Base-by-base conservation (phyloP, 1,140 invertebrate species). In the Drosophila tristis region DNA sequence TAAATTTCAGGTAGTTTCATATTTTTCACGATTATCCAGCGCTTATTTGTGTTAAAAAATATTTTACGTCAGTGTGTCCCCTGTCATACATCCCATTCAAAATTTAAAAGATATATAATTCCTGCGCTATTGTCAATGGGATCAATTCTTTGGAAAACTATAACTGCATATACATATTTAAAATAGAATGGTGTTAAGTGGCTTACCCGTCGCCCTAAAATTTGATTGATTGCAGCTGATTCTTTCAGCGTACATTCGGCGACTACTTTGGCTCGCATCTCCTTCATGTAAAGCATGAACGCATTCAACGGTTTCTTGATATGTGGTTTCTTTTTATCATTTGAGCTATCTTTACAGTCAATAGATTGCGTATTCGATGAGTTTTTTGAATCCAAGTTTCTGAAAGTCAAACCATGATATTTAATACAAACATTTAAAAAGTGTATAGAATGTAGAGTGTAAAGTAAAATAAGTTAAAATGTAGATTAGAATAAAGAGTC, bases 241-340 rank as follows among this genome's bases (percentile, higher is more conserved):
- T 99, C 98, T 94, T 99, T 99, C 59, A 99, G 94, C 63, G 98
- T 99, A 93, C 98, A 99, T 93, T 99, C 98, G 13, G 98, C 97
- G 50, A 99, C 97, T 47, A 99, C 98, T 94, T 99, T 98, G 76
- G 98, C 97, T 91, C 99, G 94, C 97, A 99, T 99, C 93, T 99
- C 98, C 93, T 99, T 99, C 99, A 99, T 99, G 93, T 99, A 99
- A 78, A 99, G 94, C 99, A 99, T 99, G 94, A 99, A 99, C 82
- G 99, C 99, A 93, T 99, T 99, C 50, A 99, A 94, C 65, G 99
- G 99, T 94, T 99, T 99, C 94, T 99, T 99, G 92, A 99, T 99
- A 93, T 99, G 98, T 74, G 96, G 97, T 93, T 98, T 98, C 94
- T 97, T 97, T 93, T 97, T 97, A 89, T 97, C 96, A 71, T 93